Base-by-base conservation (phyloP, 1,140 invertebrate species). In the Vollenhovia emeryi region DNA sequence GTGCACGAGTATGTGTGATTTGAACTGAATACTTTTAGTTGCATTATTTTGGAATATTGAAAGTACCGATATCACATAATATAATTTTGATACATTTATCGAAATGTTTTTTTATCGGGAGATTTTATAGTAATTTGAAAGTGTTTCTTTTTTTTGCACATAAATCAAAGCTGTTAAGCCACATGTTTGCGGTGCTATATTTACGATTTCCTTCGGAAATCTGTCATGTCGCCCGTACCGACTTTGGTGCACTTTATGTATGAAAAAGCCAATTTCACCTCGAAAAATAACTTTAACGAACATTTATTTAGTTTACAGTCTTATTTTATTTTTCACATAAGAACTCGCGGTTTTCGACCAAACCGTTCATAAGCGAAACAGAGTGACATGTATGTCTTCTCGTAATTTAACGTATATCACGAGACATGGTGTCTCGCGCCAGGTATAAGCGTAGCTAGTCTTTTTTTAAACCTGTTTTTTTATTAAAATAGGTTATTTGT, bases 251-350 rank as follows among this genome's bases (percentile, higher is more conserved):
- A 21, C 24, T 9, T 30, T 60, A 55, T 55, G 6, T 52, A 5
- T 18, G 36, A 30, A 76, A 76, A 43, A 62, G 9, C 0, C 21
- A 60, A 60, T 75, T 60, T 27, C 18, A 45, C 62, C 3, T 62
- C 62, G 11, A 62, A 62, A 62, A 43, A 3, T 62, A 21, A 62
- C 11, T 76, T 62, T 60, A 76, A 21, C 18, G 9, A 60, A 60
- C 36, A 62, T 45, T n/a, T 62, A 50, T 50, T 50, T 50, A 50
- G 11, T 50, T 50, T 50, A 50, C n/a, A 15, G 48, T 50, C n/a
- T 50, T 50, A 60, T 2, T 62, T 59, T 52, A 30, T 76, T 45
- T 59, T 6, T 13, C 8, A 18, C 36, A 11, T 9, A 7, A 21
- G 24, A 55, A 36, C 6, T 24, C 24, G 66, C 33, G 33, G 50